These are phyloP conservation scores for Emydocephalus ijimae DNA, from an alignment of 2,113 vertebrate genomes.

Conservation along the genomic window DNA sequence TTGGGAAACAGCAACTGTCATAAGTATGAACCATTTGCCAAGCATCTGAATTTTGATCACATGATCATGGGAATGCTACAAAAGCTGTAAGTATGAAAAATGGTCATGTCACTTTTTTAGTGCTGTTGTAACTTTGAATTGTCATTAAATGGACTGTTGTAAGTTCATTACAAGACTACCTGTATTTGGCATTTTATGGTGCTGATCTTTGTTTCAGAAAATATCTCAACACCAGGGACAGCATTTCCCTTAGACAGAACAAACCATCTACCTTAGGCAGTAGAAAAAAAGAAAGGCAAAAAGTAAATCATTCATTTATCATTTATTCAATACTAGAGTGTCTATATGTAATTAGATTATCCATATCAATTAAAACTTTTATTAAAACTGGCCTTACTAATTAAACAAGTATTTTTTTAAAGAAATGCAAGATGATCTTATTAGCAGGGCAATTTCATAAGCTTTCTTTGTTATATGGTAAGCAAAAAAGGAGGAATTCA, in stretches of 20 bases:
- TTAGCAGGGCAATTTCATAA: not conserved
- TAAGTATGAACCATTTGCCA: too few species aligned
- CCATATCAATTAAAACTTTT: not conserved
- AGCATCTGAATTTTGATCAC: too few species aligned
- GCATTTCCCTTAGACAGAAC: not conserved
- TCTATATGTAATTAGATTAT: not conserved
- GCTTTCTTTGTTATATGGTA: not conserved
- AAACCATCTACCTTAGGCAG: not conserved
- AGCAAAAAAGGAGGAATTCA: not conserved
- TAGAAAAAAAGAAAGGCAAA: not conserved
- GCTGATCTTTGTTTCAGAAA: not conserved
- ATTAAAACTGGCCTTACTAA: not conserved
- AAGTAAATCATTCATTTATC: not conserved
- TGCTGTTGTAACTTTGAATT: too few species aligned
- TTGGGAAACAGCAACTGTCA: too few species aligned
- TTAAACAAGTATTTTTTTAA: not conserved
- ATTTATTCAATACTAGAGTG: not conserved
- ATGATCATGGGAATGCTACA: too few species aligned
- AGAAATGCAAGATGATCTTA: not conserved
- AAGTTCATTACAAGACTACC: too few species aligned
- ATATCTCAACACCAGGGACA: not conserved
- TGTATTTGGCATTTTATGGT: not conserved
- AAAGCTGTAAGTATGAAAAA: too few species aligned
- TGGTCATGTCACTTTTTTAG: too few species aligned
- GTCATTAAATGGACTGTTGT: too few species aligned